A percentile compares a stretch with the other conserved stretches of the same genome.
Conservation (phyloP, 1,140 invertebrate species). For the Argopecten irradians region DNA sequence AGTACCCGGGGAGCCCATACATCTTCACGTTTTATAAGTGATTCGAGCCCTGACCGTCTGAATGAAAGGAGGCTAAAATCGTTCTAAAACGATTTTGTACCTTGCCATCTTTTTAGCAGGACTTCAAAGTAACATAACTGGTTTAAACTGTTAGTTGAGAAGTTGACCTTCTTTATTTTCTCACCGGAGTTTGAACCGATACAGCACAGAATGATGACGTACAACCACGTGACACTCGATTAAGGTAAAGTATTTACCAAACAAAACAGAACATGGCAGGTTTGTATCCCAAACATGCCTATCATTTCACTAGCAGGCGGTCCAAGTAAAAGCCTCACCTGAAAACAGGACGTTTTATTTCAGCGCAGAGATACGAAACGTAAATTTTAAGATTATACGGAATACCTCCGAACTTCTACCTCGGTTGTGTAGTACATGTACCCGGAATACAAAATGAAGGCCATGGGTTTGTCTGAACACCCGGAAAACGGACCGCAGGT, state of each 20-base stretch:
- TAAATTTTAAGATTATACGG: slow-evolving; percentile 8
- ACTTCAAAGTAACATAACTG: too few relatives aligned
- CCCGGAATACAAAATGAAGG: neutral
- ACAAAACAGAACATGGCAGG: neutral
- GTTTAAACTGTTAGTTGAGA: neutral
- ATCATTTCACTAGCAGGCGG: neutral
- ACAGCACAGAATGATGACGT: neutral
- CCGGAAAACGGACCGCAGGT: neutral
- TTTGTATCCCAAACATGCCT: neutral
- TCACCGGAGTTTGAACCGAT: neutral
- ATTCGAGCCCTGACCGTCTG: too few relatives aligned
- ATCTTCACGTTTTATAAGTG: too few relatives aligned
- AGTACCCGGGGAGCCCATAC: too few relatives aligned
- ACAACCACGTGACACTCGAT: neutral
- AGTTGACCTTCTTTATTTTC: neutral
- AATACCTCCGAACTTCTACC: neutral
- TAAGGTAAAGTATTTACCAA: slow-evolving; percentile 9
- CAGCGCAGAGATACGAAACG: neutral
- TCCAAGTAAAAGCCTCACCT: neutral
- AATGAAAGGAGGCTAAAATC: too few relatives aligned
- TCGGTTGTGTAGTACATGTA: neutral
- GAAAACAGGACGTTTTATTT: slow-evolving; percentile 2
- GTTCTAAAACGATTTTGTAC: too few relatives aligned
- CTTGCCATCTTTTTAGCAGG: too few relatives aligned
- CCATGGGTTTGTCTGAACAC: neutral